Conservation (phyloP, 2,888 invertebrate species). For the Clivina fossor region DNA sequence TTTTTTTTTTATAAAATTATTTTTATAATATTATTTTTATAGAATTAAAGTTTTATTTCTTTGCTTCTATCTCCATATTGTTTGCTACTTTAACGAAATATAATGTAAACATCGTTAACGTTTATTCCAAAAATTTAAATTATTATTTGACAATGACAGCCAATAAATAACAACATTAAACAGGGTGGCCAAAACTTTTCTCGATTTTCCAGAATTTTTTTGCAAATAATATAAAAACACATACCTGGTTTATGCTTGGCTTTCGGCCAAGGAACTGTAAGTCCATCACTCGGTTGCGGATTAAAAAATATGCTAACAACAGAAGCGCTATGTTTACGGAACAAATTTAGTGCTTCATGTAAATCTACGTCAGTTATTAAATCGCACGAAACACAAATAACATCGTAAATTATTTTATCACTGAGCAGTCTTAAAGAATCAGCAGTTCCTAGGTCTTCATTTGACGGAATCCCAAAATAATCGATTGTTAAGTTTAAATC, state of each 20-base stretch:
- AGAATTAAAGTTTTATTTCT: too few relatives aligned
- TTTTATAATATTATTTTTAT: too few relatives aligned
- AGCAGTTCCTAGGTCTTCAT: conserved; percentile 90
- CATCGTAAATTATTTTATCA: conserved; percentile 77
- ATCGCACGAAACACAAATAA: conserved; percentile 89
- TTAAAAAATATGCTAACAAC: conserved; percentile 78
- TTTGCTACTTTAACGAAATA: too few relatives aligned
- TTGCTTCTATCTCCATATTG: too few relatives aligned
- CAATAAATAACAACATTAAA: too few relatives aligned
- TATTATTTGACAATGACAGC: too few relatives aligned
- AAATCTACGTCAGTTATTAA: conserved; percentile 82
- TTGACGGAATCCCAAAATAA: conserved; percentile 70
- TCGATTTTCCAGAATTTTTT: too few relatives aligned
- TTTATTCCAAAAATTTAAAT: too few relatives aligned
- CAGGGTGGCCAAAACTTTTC: too few relatives aligned
- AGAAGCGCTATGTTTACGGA: conserved; percentile 82
- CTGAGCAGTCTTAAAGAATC: conserved; percentile 83
- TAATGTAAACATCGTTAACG: too few relatives aligned
- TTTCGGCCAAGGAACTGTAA: conserved; percentile 80
- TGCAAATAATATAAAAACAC: too few relatives aligned
- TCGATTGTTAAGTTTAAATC: conserved; percentile 78
- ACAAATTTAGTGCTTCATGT: conserved; percentile 79
- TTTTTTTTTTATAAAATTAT: too few relatives aligned
- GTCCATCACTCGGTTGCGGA: conserved; percentile 63
- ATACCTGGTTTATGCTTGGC: conserved; percentile 77